Evolutionary conservation across 2,888 invertebrate genomes (phyloP).

Genomic region (Arctia plantaginis): DNA sequence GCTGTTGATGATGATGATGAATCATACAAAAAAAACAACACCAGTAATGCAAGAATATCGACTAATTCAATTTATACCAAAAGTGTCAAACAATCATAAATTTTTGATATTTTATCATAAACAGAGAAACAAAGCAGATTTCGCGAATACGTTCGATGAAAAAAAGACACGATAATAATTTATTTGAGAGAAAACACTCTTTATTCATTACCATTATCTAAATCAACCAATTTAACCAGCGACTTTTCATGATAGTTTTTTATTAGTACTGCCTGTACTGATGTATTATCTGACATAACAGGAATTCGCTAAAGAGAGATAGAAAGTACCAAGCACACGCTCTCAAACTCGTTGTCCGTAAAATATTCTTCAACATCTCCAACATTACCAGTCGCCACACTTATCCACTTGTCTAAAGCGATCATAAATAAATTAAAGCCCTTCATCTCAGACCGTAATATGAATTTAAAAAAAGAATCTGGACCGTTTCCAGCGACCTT

Average conservation of each 20-base stretch:
- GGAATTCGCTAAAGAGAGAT: background rate
- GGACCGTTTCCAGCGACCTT: slow-evolving; percentile 84
- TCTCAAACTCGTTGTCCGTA: slow-evolving; percentile 1
- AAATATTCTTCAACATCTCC: slow-evolving; percentile 6
- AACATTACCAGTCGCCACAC: slow-evolving; percentile 24
- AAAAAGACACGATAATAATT: background rate
- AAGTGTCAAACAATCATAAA: background rate
- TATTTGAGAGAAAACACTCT: background rate
- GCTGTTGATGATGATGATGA: too few relatives aligned
- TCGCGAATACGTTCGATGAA: background rate
- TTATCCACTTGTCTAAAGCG: slow-evolving; percentile 36
- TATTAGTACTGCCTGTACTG: background rate
- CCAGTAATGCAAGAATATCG: background rate
- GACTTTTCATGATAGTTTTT: background rate
- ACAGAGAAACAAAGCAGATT: background rate
- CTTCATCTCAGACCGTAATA: slow-evolving; percentile 57
- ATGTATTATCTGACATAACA: too few relatives aligned
- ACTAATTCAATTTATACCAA: background rate
- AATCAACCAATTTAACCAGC: background rate
- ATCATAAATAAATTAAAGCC: slow-evolving; percentile 56
- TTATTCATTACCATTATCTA: background rate
- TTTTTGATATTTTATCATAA: background rate
- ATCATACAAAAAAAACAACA: too few relatives aligned
- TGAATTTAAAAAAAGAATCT: slow-evolving; percentile 70
- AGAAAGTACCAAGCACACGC: background rate